phyloP scores from a whole-genome alignment of 2,113 vertebrate species.

The Sinosuthora webbiana region DNA sequence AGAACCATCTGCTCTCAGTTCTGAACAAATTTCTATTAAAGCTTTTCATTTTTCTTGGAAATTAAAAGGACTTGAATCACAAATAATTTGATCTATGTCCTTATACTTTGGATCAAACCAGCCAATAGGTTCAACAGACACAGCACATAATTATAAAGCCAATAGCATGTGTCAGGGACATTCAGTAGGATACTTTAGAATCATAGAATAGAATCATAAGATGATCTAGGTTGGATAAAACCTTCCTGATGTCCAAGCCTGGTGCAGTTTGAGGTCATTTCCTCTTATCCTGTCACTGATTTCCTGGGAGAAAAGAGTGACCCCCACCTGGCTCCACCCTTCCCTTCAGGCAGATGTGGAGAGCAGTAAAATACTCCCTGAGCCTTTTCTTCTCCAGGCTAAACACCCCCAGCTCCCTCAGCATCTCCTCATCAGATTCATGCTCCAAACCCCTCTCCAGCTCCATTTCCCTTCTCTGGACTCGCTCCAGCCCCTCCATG shows the following conservation, averaged over 20 bases:
- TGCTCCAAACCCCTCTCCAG: background rate
- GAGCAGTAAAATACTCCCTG: background rate
- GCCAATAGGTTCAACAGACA: background rate
- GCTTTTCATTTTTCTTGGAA: background rate
- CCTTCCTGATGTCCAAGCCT: background rate
- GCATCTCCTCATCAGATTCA: background rate
- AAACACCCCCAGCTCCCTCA: background rate
- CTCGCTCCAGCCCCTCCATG: background rate
- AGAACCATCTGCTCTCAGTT: background rate
- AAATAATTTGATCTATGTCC: background rate
- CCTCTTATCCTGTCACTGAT: background rate
- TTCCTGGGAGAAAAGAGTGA: background rate
- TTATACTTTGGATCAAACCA: background rate
- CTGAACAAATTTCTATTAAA: background rate
- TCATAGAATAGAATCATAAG: background rate
- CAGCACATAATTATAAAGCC: background rate
- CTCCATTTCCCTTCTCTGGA: rapidly evolving
- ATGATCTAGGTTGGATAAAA: background rate
- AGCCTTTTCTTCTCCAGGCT: background rate
- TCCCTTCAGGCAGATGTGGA: background rate
- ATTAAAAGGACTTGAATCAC: background rate
- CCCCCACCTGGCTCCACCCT: background rate
- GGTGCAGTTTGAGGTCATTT: background rate
- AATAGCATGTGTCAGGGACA: background rate
- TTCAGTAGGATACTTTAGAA: background rate